These are phyloP conservation scores for Synergus gifuensis DNA, from an alignment of 2,888 invertebrate species.

Conservation along the genomic window DNA sequence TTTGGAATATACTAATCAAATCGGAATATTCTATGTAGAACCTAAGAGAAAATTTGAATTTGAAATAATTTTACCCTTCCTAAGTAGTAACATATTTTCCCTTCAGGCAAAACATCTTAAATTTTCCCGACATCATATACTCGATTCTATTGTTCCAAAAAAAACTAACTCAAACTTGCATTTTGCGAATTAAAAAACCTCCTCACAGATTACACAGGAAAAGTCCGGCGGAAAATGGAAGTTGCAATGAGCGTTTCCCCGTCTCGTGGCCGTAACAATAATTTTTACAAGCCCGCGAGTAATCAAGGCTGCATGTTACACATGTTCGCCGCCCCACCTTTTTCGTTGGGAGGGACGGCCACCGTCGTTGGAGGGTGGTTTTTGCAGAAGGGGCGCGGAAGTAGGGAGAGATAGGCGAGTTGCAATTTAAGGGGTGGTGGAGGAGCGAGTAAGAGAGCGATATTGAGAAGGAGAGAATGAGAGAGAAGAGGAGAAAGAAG, in stretches of 20 bases:
- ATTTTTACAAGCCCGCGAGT: constrained; percentile 75
- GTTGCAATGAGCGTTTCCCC: constrained; percentile 70
- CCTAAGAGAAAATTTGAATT: too few relatives aligned
- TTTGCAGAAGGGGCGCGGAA: constrained; percentile 61
- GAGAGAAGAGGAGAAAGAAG: constrained; percentile 46
- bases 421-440: constrained; percentile 50
- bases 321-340: constrained; percentile 69
- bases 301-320: constrained; percentile 75
- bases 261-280: constrained; percentile 69
- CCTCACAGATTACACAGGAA: not conserved
- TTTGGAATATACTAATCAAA: not conserved
- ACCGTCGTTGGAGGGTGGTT: constrained; percentile 59
- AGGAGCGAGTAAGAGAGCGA: constrained; percentile 47
- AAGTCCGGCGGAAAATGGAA: constrained; percentile 8
- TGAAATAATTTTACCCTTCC: too few relatives aligned
- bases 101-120: too few relatives aligned
- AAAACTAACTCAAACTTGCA: not conserved
- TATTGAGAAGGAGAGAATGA: constrained; percentile 42
- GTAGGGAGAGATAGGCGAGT: constrained; percentile 55
- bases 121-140: too few relatives aligned
- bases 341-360: constrained; percentile 50
- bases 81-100: too few relatives aligned
- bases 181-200: not conserved
- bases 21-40: too few relatives aligned
- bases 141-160: not conserved